phyloP scores from a whole-genome alignment of 2,797 vertebrate species.

The Coluber constrictor region DNA sequence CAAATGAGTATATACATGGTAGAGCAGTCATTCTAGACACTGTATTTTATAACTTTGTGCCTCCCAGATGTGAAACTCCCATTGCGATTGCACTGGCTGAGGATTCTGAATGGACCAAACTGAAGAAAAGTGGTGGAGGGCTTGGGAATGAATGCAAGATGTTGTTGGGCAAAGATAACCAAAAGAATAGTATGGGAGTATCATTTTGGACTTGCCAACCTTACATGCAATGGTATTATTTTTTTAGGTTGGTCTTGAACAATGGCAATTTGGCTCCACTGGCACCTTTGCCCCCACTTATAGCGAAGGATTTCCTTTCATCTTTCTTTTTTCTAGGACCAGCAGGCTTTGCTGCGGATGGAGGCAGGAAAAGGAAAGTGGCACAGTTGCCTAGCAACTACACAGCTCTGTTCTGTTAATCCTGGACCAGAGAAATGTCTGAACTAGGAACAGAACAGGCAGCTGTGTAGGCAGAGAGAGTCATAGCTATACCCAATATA shows the following conservation, averaged over 20 bases:
- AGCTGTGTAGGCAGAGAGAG: not conserved
- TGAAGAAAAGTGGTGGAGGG: not conserved
- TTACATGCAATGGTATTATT: not conserved
- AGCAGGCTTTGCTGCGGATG: not conserved
- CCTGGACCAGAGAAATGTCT: not conserved
- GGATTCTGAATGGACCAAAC: not conserved
- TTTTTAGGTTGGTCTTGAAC: not conserved
- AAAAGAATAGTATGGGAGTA: not conserved
- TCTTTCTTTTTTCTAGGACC: not conserved
- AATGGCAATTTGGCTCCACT: not conserved
- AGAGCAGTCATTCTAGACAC: not conserved
- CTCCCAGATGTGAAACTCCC: not conserved
- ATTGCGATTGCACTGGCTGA: not conserved
- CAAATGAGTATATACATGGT: not conserved
- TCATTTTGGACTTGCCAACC: not conserved
- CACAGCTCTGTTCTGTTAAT: not conserved
- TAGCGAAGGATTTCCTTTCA: not conserved
- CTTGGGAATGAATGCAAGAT: not conserved
- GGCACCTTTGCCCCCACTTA: not conserved
- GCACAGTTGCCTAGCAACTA: constrained; percentile 23
- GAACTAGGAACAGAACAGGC: not conserved
- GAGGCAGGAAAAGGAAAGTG: not conserved
- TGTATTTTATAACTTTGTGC: not conserved
- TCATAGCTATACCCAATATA: not conserved
- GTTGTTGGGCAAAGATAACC: not conserved